Percentiles rank a stretch among this genome's conserved stretches.
phyloP scores from a whole-genome alignment of 2,888 invertebrate genomes.

The Drosophila multiciliata region DNA sequence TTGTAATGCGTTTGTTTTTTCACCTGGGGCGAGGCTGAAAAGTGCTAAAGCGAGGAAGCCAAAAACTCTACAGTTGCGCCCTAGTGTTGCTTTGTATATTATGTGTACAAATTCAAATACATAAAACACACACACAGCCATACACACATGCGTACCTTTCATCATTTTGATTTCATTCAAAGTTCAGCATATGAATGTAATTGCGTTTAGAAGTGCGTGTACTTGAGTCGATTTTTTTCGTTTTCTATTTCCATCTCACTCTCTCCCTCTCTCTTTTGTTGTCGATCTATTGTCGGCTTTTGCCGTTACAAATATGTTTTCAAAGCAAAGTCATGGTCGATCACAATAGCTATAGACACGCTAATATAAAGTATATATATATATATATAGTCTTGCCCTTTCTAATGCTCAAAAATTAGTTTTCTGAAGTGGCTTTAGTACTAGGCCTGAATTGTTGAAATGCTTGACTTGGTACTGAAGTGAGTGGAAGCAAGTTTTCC shows the following conservation, averaged over 20 bases:
- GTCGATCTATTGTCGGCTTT: slow-evolving; percentile 60
- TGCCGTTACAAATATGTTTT: slow-evolving; percentile 80
- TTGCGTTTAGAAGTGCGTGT: slow-evolving; percentile 78
- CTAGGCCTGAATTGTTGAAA: slow-evolving; percentile 43
- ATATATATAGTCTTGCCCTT: slow-evolving; percentile 44
- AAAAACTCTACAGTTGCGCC: slow-evolving; percentile 36
- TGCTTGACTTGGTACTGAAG: slow-evolving; percentile 69
- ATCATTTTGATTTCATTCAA: slow-evolving; percentile 51
- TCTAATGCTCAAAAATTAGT: slow-evolving; percentile 74
- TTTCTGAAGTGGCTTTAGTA: slow-evolving; percentile 65
- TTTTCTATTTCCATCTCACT: slow-evolving; percentile 10
- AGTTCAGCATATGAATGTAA: slow-evolving; percentile 61
- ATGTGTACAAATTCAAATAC: slow-evolving; percentile 15
- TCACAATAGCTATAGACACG: slow-evolving; percentile 61
- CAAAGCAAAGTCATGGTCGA: slow-evolving; percentile 77
- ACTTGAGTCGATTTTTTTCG: slow-evolving; percentile 51
- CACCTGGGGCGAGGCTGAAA: slow-evolving; percentile 56
- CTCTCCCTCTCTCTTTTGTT: slow-evolving; percentile 49
- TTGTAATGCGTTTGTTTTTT: slow-evolving; percentile 46
- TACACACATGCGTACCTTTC: slow-evolving; percentile 19
- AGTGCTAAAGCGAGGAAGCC: slow-evolving; percentile 41
- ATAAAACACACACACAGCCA: background rate
- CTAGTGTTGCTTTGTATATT: slow-evolving; percentile 35
- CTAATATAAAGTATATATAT: slow-evolving; percentile 18
- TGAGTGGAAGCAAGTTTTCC: slow-evolving; percentile 49